Base-by-base conservation (phyloP, 2,113 vertebrate species). In the Ceratotherium simum region DNA sequence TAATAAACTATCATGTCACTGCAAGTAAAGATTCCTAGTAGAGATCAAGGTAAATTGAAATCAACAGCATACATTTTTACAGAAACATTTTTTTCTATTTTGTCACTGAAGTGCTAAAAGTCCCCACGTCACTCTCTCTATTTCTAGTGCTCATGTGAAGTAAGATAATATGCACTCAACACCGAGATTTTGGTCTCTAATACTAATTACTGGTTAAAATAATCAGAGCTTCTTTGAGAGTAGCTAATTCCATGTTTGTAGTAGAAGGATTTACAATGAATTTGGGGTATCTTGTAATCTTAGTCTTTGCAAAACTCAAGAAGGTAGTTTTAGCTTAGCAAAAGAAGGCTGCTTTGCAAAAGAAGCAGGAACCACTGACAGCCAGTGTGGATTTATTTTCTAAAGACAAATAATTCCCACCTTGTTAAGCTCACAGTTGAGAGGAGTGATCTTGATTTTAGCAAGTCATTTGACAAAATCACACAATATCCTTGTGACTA, bases 381-480 rank as follows among this genome's bases (percentile, higher is more conserved):
- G 4, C 8, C 17, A 14, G 27, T 39, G 18, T 36, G 51, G 67
- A 29, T 62, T 81, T 85, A 54, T 56, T 67, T 90, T 46, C 17
- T 62, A 27, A 91, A 92, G 58, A 64, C 65, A 94, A 90, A 54
- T 72, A 92, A 42, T 79, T 69, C 13, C 14, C 3, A 58, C 14
- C 79, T 42, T 94, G 27, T 76, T 62, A 70, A 67, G 64, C 48
- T 91, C 84, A 90, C 2, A 67, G 39, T 39, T 80, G 51, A 89
- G 51, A 65, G 33, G 4, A 64, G 5, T 51, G n/a, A 82, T 39
- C 17, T 39, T 86, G 60, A 90, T 14, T 69, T 83, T 90, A 94
- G 60, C 23, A 89, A 90, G 31, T 78, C 33, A 92, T 39, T 60
- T 86, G 54, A 73, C 56, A 96, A 96, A 93, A 60, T 82, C 29